Conservation (phyloP, 2,888 invertebrate species). For the Drosophila barbarae region DNA sequence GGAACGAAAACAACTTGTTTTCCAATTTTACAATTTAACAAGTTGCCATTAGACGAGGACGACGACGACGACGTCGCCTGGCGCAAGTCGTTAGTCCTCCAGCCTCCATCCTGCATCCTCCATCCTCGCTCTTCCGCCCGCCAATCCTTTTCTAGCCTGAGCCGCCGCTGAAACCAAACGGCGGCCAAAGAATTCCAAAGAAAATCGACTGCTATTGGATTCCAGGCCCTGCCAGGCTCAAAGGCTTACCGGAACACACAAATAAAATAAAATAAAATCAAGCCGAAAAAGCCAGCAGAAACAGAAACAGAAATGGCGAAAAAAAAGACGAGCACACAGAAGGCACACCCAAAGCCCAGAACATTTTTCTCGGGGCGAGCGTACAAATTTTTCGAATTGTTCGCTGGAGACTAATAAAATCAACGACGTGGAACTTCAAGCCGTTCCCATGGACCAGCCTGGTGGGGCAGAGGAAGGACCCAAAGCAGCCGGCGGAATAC, state of each 20-base stretch:
- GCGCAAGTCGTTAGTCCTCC: slow-evolving; percentile 62
- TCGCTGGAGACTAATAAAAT: slow-evolving; percentile 80
- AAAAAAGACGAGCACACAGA: slow-evolving; percentile 8
- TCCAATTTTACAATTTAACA: slow-evolving; percentile 79
- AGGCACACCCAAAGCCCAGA: slow-evolving; percentile 19
- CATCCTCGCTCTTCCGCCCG: neutral
- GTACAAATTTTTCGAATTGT: slow-evolving; percentile 78
- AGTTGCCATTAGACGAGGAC: slow-evolving; percentile 70
- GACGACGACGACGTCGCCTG: slow-evolving; percentile 44
- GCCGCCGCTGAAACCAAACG: slow-evolving; percentile 37
- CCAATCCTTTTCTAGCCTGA: slow-evolving; percentile 68
- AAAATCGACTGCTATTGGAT: slow-evolving; percentile 74
- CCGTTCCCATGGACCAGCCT: slow-evolving; percentile 70
- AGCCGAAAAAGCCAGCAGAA: slow-evolving; percentile 41
- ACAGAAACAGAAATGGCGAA: slow-evolving; percentile 47
- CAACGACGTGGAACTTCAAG: slow-evolving; percentile 80
- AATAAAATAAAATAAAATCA: slow-evolving; percentile 38
- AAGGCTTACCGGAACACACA: slow-evolving; percentile 41
- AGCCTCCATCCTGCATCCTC: slow-evolving; percentile 21
- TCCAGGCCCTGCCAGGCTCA: slow-evolving; percentile 48
- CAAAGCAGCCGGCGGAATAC: slow-evolving; percentile 14
- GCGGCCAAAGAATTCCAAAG: slow-evolving; percentile 63
- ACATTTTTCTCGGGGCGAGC: slow-evolving; percentile 68
- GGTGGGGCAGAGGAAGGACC: slow-evolving; percentile 1
- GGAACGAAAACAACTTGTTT: slow-evolving; percentile 78